Evolutionary conservation across 2,113 vertebrate genomes (phyloP), one percentile per base, ranked within the genome.

Genomic region (Xiphias gladius): DNA sequence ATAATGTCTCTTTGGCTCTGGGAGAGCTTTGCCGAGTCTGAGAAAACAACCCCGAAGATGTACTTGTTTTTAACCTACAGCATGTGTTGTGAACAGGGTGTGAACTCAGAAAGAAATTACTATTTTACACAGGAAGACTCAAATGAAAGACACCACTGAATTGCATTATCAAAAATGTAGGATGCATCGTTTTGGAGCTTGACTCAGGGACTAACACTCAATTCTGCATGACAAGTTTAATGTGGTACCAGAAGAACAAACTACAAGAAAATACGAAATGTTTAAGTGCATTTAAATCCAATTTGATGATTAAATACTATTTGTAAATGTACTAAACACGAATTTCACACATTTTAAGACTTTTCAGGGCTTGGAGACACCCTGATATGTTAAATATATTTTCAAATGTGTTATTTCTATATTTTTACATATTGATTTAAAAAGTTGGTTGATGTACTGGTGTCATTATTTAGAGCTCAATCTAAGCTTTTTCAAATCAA

Each of bases 91-190:
- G 9, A 30, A 43, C 1, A 2, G 22, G 3, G 8, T 17, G 17
- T 17, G 5, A 39, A 39, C 4, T 46, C 14, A 46, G 16, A 13
- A 11, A 11, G 41, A 43, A 1, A 43, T 43, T 35, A n/a, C n/a
- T n/a, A n/a, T 43, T 43, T 43, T 13, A 1, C 46, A 17, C 46
- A 17, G 46, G 17, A 48, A 43, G 46, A 46, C 4, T 20, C 16
- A 50, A 19, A 50, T 50, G 5, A 19, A 50, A 50, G 17, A 50
- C 46, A 22, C 20, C 2, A 52, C 6, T 16, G 4, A 5, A 11
- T 2, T 75, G 50, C 65, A 76, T 55, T 35, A 2, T 69, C 37
- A 37, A 79, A 79, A 79, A 62, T 41, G 58, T 32, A 74, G 73
- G 28, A 26, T 19, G 16, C 6, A 22, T 22, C 22, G 26, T 48